Conservation (phyloP, 2,797 vertebrate genomes). For the Coregonus suidteri region DNA sequence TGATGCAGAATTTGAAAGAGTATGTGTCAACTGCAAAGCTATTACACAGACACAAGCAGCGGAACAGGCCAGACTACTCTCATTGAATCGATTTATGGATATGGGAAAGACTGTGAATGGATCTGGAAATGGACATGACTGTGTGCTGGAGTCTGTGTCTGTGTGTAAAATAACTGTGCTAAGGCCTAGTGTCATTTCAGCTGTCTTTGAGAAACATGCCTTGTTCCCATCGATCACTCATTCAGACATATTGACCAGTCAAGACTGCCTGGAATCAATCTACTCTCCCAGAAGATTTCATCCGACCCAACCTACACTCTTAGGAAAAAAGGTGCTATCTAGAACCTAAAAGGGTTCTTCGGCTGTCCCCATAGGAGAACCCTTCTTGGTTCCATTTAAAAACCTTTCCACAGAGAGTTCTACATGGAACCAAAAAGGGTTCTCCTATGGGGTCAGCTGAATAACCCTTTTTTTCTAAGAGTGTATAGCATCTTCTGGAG, state of each 20-base stretch:
- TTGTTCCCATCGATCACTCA: conserved; percentile 26
- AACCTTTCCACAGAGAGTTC: too few species aligned
- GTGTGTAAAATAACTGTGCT: background rate
- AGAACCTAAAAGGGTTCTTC: too few species aligned
- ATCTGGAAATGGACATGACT: background rate
- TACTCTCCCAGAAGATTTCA: background rate
- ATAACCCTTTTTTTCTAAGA: too few species aligned
- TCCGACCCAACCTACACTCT: background rate
- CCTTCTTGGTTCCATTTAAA: too few species aligned
- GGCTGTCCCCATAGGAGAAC: too few species aligned
- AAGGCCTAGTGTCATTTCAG: conserved; percentile 43
- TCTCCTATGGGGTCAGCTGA: too few species aligned
- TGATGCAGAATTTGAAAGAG: too few species aligned
- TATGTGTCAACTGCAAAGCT: background rate
- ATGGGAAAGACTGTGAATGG: background rate
- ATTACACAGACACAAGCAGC: background rate
- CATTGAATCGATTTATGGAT: background rate
- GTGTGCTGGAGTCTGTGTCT: too few species aligned
- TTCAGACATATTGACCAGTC: conserved; percentile 49
- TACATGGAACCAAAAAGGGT: too few species aligned
- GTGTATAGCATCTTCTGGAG: background rate
- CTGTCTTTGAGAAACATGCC: conserved; percentile 35
- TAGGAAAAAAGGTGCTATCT: too few species aligned
- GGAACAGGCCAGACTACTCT: background rate
- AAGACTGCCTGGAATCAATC: conserved; percentile 6